Percentiles rank a stretch among this genome's conserved stretches.
Conservation (phyloP, 2,888 invertebrate species). For the Watsonalla cultraria region DNA sequence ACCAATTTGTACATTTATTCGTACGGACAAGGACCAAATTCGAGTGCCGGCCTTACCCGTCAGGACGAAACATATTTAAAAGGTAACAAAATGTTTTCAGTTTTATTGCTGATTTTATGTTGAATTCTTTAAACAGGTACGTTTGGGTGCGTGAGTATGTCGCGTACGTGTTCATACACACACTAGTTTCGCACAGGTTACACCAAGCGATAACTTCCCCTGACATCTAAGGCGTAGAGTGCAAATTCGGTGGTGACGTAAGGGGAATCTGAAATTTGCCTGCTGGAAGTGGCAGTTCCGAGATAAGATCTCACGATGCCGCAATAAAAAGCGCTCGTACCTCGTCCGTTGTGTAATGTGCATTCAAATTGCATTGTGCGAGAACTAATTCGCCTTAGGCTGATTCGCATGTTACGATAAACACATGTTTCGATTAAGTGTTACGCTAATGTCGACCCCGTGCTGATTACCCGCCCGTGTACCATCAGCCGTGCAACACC, state of each 20-base stretch:
- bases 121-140: slow-evolving; percentile 73
- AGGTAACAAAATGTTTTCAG: slow-evolving; percentile 78
- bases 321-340: slow-evolving; percentile 78
- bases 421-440: slow-evolving; percentile 75
- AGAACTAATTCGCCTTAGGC: slow-evolving; percentile 78
- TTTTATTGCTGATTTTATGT: slow-evolving; percentile 78
- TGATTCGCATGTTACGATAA: slow-evolving; percentile 76
- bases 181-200: slow-evolving; percentile 35
- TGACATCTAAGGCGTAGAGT: slow-evolving; percentile 49
- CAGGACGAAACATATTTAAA: slow-evolving; percentile 72
- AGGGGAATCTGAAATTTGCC: slow-evolving; percentile 73
- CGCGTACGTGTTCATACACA: slow-evolving; percentile 50
- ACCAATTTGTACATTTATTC: slow-evolving; percentile 51
- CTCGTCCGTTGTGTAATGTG: slow-evolving; percentile 78
- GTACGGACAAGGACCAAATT: slow-evolving; percentile 53
- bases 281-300: slow-evolving; percentile 77
- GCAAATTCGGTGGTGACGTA: slow-evolving; percentile 40
- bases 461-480: slow-evolving; percentile 43
- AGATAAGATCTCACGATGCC: slow-evolving; percentile 79
- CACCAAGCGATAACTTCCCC: slow-evolving; percentile 42
- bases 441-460: slow-evolving; percentile 53
- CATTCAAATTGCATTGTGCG: slow-evolving; percentile 80
- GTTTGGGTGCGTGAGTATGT: slow-evolving; percentile 54
- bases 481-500: slow-evolving; percentile 29
- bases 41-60: slow-evolving; percentile 33